Evolutionary conservation across 2,888 invertebrate species (phyloP), one percentile per base, ranked within the genome.

Genomic region (Sipha maydis): DNA sequence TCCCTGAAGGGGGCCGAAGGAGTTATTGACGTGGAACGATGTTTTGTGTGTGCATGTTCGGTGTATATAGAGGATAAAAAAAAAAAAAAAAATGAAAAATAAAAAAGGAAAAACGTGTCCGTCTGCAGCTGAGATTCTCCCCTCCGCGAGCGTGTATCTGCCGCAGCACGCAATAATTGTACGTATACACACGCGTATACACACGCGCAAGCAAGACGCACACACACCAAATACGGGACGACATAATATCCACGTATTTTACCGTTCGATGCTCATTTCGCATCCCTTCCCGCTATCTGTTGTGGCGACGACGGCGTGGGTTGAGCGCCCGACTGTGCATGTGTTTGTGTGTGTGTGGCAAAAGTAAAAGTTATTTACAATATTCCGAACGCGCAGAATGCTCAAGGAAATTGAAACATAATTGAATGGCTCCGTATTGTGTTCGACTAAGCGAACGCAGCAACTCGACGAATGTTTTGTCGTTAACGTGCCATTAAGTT

Each of bases 401-500:
- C 86, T 86, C 82, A 75, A 41, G 75, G 88, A 88, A 88, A 88
- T 88, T 82, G 88, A 88, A 88, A 88, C 88, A 82, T 88, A 88
- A 88, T 88, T 88, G 88, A 88, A 88, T 76, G 76, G 88, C 88
- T 88, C 82, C 69, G 82, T 75, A 82, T 82, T 88, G 88, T 88
- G 88, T 88, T 88, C 82, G 88, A 75, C 88, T 82, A 82, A 88
- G 88, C 88, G 88, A 69, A 85, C 85, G 69, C 69, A 28, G 85
- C 77, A 7, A 78, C 78, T 78, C 78, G 69, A 82, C 88, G 80
- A 82, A 88, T 88, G 88, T 88, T 88, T 82, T 88, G 82, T 73
- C 88, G 88, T 88, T 88, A 88, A 88, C 88, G 88, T 88, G 80
- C 88, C 88, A 88, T 88, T 88, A 88, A 88, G 82, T 88, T 76